Percentiles rank a stretch among this genome's conserved stretches.
Evolutionary conservation across 2,888 invertebrate species (phyloP).

Genomic region (Dione vanillae): DNA sequence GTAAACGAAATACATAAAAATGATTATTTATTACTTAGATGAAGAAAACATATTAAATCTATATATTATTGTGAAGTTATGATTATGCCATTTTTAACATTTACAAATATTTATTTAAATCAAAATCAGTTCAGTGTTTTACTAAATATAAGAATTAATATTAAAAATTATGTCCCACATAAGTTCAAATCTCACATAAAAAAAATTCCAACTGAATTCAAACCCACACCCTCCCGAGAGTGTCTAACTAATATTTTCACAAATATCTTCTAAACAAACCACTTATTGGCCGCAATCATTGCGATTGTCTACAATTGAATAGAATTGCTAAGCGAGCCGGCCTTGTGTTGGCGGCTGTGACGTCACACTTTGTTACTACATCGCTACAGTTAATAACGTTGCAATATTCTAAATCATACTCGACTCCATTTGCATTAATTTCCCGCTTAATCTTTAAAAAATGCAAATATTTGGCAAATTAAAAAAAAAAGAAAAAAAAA

Average conservation of each 20-base stretch:
- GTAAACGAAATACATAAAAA: constrained; percentile 32
- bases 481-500: too few relatives aligned
- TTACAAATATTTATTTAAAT: not conserved
- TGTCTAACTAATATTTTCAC: not conserved
- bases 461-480: too few relatives aligned
- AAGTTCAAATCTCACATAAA: not conserved
- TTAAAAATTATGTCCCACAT: not conserved
- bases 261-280: not conserved
- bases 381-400: not conserved
- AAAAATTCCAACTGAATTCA: not conserved
- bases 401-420: not conserved
- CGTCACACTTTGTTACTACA: constrained; percentile 4
- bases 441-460: too few relatives aligned
- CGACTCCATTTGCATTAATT: too few relatives aligned
- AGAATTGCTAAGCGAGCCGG: not conserved
- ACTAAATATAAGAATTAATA: not conserved
- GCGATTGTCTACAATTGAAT: constrained; percentile 17
- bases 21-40: constrained; percentile 29
- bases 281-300: not conserved
- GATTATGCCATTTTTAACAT: constrained; percentile 25
- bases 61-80: constrained; percentile 25
- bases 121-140: constrained; percentile 10
- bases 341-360: constrained; percentile 2
- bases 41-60: constrained; percentile 42
- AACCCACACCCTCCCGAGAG: not conserved